phyloP scores from a whole-genome alignment of 2,888 invertebrate genomes.

The Bellardia pandia region DNA sequence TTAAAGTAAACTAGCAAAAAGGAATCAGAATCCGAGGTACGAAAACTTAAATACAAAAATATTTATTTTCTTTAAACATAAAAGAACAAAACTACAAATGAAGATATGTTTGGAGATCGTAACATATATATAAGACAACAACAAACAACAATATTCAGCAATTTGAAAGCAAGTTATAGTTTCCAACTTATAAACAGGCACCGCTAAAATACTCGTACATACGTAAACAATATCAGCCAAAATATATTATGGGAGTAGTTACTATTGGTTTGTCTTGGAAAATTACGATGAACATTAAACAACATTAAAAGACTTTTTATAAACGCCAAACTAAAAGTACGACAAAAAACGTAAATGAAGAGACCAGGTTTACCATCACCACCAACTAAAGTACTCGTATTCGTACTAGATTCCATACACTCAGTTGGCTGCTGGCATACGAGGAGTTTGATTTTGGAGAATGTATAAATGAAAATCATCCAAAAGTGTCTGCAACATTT shows the following conservation, averaged over 20 bases:
- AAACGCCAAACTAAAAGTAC: slow-evolving; percentile 55
- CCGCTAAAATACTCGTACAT: slow-evolving; percentile 8
- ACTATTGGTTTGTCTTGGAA: slow-evolving; percentile 73
- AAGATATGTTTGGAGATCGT: slow-evolving; percentile 82
- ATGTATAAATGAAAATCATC: slow-evolving; percentile 63
- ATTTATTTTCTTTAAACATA: slow-evolving; percentile 54
- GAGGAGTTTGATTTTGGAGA: slow-evolving; percentile 56
- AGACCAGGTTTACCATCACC: slow-evolving; percentile 40
- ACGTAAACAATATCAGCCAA: background rate
- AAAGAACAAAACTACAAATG: slow-evolving; percentile 80
- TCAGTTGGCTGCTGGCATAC: slow-evolving; percentile 24
- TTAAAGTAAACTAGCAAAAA: slow-evolving; percentile 73
- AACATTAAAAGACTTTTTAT: slow-evolving; percentile 81
- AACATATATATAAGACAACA: slow-evolving; percentile 70
- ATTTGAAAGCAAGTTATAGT: slow-evolving; percentile 64
- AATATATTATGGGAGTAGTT: slow-evolving; percentile 61
- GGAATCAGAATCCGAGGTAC: slow-evolving; percentile 75
- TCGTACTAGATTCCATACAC: background rate
- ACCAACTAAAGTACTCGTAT: slow-evolving; percentile 5
- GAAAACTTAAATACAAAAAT: slow-evolving; percentile 42
- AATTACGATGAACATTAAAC: slow-evolving; percentile 84
- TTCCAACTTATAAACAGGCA: slow-evolving; percentile 51
- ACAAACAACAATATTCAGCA: slow-evolving; percentile 74
- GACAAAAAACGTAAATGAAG: slow-evolving; percentile 65
- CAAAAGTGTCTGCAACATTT: slow-evolving; percentile 58